phyloP scores from a whole-genome alignment of 2,113 vertebrate species.

The Bostrychus sinensis region DNA sequence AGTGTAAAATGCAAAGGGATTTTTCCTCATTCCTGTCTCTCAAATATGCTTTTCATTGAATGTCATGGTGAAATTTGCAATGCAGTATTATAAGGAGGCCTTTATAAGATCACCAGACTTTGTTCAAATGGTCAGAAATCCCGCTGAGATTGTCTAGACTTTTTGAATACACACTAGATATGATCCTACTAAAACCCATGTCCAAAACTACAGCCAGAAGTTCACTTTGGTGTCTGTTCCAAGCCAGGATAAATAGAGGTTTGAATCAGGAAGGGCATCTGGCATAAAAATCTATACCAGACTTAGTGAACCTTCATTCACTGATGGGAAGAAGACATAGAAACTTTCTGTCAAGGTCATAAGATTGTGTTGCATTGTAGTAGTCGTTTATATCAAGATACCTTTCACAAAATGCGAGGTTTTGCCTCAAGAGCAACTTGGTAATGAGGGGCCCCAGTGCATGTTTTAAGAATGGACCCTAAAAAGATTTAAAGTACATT shows the following conservation, averaged over 20 bases:
- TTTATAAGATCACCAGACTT: not conserved
- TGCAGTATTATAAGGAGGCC: not conserved
- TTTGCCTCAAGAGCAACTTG: too few relatives aligned
- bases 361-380: too few relatives aligned
- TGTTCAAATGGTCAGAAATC: not conserved
- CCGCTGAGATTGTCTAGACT: not conserved
- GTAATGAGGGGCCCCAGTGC: too few relatives aligned
- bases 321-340: too few relatives aligned
- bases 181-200: not conserved
- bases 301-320: too few relatives aligned
- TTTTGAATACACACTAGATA: not conserved
- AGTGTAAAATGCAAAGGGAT: not conserved
- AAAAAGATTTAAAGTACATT: too few relatives aligned
- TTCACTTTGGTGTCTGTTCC: not conserved
- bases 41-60: not conserved
- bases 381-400: constrained; percentile 10
- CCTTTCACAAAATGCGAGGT: too few relatives aligned
- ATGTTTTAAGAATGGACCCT: too few relatives aligned
- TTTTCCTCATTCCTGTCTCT: not conserved
- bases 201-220: not conserved
- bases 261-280: too few relatives aligned
- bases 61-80: constrained; percentile 4
- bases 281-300: too few relatives aligned
- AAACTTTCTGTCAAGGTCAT: too few relatives aligned
- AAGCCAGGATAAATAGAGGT: too few relatives aligned